Percentiles rank a stretch among this genome's conserved stretches.
phyloP scores from a whole-genome alignment of 2,888 invertebrate genomes.

The Galeruca laticollis region DNA sequence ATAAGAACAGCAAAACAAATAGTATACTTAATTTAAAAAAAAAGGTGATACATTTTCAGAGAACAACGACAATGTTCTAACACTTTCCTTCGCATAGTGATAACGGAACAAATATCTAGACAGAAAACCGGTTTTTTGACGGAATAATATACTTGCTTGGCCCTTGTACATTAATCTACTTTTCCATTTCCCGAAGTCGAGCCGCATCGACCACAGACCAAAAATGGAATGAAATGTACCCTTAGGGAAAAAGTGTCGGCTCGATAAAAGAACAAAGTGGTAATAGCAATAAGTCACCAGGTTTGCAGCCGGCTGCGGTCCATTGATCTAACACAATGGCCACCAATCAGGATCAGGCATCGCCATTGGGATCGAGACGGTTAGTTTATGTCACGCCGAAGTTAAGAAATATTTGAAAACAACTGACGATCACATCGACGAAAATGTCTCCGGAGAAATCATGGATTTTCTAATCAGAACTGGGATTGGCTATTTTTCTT shows the following conservation, averaged over 20 bases:
- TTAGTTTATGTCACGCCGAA: slow-evolving; percentile 6
- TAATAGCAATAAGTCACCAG: slow-evolving; percentile 59
- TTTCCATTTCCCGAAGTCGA: slow-evolving; percentile 16
- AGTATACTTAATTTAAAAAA: no score
- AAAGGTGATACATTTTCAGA: no score
- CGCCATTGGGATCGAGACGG: slow-evolving; percentile 43
- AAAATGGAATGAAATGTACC: slow-evolving; percentile 34
- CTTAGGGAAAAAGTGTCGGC: slow-evolving; percentile 35
- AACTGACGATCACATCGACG: background rate
- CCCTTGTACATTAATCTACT: slow-evolving; percentile 11
- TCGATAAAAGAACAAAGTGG: slow-evolving; percentile 44
- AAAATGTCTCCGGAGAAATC: background rate
- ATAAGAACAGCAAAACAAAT: no score
- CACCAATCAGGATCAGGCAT: slow-evolving; percentile 59
- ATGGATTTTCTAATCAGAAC: background rate
- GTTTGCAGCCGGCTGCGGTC: slow-evolving; percentile 52
- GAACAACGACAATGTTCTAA: no score
- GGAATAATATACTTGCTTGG: background rate
- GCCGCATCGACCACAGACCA: slow-evolving; percentile 19
- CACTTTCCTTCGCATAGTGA: background rate
- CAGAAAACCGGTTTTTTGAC: background rate
- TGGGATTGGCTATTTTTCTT: background rate
- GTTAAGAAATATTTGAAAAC: slow-evolving; percentile 15
- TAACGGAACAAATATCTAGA: background rate
- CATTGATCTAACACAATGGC: slow-evolving; percentile 62